Percentiles rank a stretch among this genome's conserved stretches.
Conservation (phyloP, 2,797 vertebrate genomes). For the Sebastes hubbsi region DNA sequence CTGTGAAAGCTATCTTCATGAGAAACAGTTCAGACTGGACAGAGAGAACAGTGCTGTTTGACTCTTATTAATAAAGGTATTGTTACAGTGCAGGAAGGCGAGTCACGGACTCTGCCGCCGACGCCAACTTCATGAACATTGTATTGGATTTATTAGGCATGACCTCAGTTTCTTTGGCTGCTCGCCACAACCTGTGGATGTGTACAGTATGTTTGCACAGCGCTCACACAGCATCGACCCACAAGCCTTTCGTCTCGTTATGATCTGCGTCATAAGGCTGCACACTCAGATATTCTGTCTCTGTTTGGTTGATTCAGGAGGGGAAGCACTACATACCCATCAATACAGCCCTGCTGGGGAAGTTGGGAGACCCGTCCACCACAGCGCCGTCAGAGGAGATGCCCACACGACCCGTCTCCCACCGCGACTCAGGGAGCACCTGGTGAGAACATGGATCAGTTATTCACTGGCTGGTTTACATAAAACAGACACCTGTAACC, state of each 20-base stretch:
- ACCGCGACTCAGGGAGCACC: conserved; percentile 82
- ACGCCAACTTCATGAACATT: conserved; percentile 28
- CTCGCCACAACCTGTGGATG: conserved; percentile 31
- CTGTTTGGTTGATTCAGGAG: conserved; percentile 79
- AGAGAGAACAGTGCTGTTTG: not conserved
- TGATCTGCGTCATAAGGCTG: conserved; percentile 4
- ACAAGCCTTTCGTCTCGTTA: not conserved
- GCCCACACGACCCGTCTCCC: conserved; percentile 74
- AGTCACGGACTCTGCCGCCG: conserved; percentile 25
- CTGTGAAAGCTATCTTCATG: conserved; percentile 30
- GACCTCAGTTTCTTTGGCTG: conserved; percentile 60
- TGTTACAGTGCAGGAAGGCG: conserved; percentile 41
- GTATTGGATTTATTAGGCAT: conserved; percentile 48
- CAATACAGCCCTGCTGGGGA: conserved; percentile 87
- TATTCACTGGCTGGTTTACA: not conserved
- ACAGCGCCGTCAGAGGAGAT: conserved; percentile 78
- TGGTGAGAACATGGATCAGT: conserved; percentile 79
- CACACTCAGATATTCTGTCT: conserved; percentile 20
- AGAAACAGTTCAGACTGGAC: conserved; percentile 23
- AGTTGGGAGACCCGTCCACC: conserved; percentile 77
- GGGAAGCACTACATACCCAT: conserved; percentile 96
- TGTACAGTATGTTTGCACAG: conserved; percentile 33
- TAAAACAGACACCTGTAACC: not conserved
- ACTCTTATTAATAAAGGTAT: conserved; percentile 48
- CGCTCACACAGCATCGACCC: not conserved